phyloP scores from a whole-genome alignment of 2,797 vertebrate genomes.

The Cossypha caffra region DNA sequence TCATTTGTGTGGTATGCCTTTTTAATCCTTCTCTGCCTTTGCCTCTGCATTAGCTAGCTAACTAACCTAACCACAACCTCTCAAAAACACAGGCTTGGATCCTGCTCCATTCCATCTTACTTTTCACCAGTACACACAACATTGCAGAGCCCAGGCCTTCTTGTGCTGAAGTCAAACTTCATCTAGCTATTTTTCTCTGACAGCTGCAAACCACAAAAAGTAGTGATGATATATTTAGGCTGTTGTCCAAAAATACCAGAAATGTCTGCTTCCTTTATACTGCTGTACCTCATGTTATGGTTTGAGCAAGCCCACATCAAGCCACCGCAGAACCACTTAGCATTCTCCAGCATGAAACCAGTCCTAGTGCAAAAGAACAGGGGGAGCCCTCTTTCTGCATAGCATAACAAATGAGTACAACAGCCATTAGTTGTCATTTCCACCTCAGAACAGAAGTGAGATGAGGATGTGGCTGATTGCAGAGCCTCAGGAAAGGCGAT shows the following conservation, averaged over 20 bases:
- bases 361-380: not conserved
- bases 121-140: not conserved
- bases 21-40: not conserved
- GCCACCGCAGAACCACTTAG: not conserved
- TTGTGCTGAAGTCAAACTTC: not conserved
- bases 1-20: not conserved
- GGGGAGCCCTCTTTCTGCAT: not conserved
- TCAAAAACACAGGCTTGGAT: not conserved
- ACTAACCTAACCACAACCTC: not conserved
- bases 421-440: not conserved
- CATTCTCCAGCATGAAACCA: not conserved
- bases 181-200: not conserved
- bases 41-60: not conserved
- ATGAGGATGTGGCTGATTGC: not conserved
- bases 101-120: not conserved
- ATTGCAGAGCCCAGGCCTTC: not conserved
- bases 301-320: not conserved
- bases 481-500: not conserved
- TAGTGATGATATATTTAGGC: not conserved
- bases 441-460: not conserved
- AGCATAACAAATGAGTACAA: not conserved
- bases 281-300: not conserved
- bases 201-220: not conserved
- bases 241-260: not conserved
- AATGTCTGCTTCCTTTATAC: not conserved